Evolutionary conservation across 1,140 invertebrate species (phyloP).

Genomic region (Homarus americanus): DNA sequence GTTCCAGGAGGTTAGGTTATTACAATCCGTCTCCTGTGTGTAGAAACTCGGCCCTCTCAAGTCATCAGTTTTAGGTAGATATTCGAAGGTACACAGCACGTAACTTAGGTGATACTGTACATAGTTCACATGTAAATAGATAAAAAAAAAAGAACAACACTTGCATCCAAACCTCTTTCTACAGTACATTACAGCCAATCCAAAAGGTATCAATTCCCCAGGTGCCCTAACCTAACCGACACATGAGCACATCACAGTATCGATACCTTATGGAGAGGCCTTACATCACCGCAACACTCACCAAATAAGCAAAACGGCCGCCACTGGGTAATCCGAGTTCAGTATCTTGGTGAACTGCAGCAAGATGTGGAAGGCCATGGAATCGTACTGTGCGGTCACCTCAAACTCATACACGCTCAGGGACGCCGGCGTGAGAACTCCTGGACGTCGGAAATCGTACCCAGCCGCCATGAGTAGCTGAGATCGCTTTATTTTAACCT

Average conservation of each 20-base stretch:
- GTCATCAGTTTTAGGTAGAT: too few species aligned
- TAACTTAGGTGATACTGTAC: too few species aligned
- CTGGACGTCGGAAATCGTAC: constrained; percentile 61
- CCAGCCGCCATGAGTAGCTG: constrained; percentile 1
- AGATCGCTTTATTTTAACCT: constrained; percentile 59
- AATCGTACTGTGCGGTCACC: constrained; percentile 25
- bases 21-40: neutral
- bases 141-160: too few species aligned
- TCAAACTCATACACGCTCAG: constrained; percentile 67
- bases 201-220: too few species aligned
- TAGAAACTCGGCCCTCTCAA: too few species aligned
- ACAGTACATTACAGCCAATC: too few species aligned
- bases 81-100: too few species aligned
- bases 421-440: constrained; percentile 45
- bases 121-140: too few species aligned
- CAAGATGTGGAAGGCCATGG: constrained; percentile 46
- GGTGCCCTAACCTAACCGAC: too few species aligned
- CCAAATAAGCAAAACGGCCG: constrained; percentile 70
- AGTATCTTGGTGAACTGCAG: constrained; percentile 56
- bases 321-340: constrained; percentile 65
- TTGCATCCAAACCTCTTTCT: too few species aligned
- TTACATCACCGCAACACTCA: constrained; percentile 22
- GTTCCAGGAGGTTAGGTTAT: constrained; percentile 66
- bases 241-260: too few species aligned
- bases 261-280: too few species aligned